Evolutionary conservation across 1,140 invertebrate species (phyloP).

Genomic region (Cydia splendana): DNA sequence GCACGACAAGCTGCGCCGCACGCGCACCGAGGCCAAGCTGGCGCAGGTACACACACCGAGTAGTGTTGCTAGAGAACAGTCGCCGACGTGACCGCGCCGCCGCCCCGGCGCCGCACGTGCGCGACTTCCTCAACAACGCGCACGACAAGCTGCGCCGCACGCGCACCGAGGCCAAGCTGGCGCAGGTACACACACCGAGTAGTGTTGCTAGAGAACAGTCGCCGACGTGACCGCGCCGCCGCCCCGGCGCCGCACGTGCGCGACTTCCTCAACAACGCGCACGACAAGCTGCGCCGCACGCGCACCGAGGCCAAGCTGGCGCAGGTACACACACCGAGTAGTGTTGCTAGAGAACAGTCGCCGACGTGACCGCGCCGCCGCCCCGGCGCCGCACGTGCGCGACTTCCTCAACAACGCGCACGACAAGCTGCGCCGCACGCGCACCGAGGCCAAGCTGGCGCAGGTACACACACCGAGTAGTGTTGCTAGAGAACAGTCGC

Average conservation of each 20-base stretch:
- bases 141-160: slow-evolving; percentile 92
- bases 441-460: slow-evolving; percentile 82
- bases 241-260: background rate
- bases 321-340: slow-evolving; percentile 47
- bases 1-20: slow-evolving; percentile 90
- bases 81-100: slow-evolving; percentile 67
- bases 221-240: slow-evolving; percentile 67
- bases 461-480: slow-evolving; percentile 47
- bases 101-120: background rate
- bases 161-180: slow-evolving; percentile 83
- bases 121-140: slow-evolving; percentile 73
- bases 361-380: slow-evolving; percentile 67
- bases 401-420: slow-evolving; percentile 79
- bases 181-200: slow-evolving; percentile 50
- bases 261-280: slow-evolving; percentile 76
- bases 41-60: slow-evolving; percentile 54
- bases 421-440: slow-evolving; percentile 92
- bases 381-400: background rate
- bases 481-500: no score
- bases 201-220: no score
- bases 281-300: slow-evolving; percentile 92
- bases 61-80: no score
- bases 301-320: slow-evolving; percentile 83
- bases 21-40: slow-evolving; percentile 85
- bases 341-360: no score